Base-by-base conservation (phyloP, 2,888 invertebrate species). In the Eupithecia dodoneata region DNA sequence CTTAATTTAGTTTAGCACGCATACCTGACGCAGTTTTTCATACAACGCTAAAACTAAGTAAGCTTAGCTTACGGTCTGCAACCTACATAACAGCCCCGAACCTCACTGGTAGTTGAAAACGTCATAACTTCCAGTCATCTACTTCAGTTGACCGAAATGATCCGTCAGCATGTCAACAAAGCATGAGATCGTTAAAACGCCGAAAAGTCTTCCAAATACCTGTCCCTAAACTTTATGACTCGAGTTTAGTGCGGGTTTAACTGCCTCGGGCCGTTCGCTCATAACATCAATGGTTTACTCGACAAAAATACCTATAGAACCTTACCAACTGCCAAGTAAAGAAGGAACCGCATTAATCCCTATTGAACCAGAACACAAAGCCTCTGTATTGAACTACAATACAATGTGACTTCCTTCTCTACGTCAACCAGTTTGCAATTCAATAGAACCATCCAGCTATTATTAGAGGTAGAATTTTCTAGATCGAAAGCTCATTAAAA, bases 401-500 rank as follows among this genome's bases (percentile, higher is more conserved):
- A 78, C 73, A 75, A 78, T 75, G 66, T 52, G 65, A 76, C 70
- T 76, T 75, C 75, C 73, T 73, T 78, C 67, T 67, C 71, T 72
- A 72, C 72, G 72, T 72, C 74, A 76, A 52, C 66, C 66, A 73
- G 70, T 71, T 74, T 76, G 18, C 83, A 87, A 87, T 86, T 78
- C 72, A 74, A 74, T 76, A 76, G 76, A 74, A 69, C 74, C 44
- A 65, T 74, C 42, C 69, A 66, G 44, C 71, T 69, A 4, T 71
- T 78, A 76, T 74, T 74, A 69, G 63, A 78, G 69, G 73, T 71
- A 76, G 71, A 78, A 70, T 47, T 75, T 76, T 71, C 73, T 78
- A 76, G 63, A 85, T 85, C 86, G 87, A 87, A 85, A 90, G 89
- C 91, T 92, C 91, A 92, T 92, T 92, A 92, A 91, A 90, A 90